Base-by-base conservation (phyloP, 2,888 invertebrate species). In the Bellardia bayeri region DNA sequence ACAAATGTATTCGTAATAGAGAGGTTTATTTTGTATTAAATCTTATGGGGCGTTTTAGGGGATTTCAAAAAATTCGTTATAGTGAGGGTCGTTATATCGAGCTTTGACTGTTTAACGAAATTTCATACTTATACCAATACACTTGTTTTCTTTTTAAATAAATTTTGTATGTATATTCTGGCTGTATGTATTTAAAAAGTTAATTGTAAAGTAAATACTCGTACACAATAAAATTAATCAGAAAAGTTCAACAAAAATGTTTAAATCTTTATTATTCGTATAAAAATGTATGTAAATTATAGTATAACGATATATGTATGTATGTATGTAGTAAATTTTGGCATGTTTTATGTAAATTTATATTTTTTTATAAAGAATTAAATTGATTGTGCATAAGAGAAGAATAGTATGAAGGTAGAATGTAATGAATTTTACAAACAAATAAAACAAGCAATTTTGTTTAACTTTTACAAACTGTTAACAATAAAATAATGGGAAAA, bases 331-430 rank as follows among this genome's bases (percentile, higher is more conserved):
- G 23, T 71, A 82, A 74, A 56, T 74, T 81, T 82, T 82, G 74
- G 74, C 58, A 74, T 56, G 42, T 74, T 68, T 74, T 42, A 64
- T 54, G 9, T 30, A 64, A 72, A 54, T 63, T 40, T 14, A 33
- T 33, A 33, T 33, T 33, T 68, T 37, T 54, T 6, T 64, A 40
- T 30, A 58, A 71, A 40, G 11, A 30, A 16, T 75, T 82, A 54
- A 63, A 51, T 63, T 63, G 54, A 82, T 82, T 82, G 69, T 76
- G 75, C 75, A 69, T 63, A 49, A 61, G 49, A 79, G 14, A 61
- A 37, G 13, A 64, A 40, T 42, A 51, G 13, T 68, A 69, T 82
- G 40, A 40, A 51, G 51, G 37, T 51, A 61, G 71, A 64, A 56
- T 45, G n/a, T 74, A 23, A 14, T 72, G 16, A 23, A 75, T 69